These are phyloP conservation scores for Gallinago stenura DNA, from an alignment of 2,797 vertebrate genomes.

Conservation along the genomic window DNA sequence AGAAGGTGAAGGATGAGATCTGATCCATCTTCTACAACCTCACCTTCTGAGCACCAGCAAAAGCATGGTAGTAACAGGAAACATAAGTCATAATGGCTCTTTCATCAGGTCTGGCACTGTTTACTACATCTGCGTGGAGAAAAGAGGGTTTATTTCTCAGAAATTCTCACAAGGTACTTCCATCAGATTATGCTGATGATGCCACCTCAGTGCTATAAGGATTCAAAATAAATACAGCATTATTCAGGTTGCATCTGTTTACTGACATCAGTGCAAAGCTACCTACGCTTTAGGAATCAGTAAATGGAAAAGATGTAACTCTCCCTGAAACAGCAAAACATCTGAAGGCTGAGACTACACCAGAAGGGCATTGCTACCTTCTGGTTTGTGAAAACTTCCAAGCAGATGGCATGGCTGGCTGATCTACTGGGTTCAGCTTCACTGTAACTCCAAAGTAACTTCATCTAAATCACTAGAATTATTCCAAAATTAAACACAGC, in stretches of 20 bases:
- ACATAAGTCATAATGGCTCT: conserved; percentile 77
- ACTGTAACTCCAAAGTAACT: not conserved
- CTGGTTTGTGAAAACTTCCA: conserved; percentile 30
- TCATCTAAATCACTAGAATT: conserved; percentile 6
- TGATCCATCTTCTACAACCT: conserved; percentile 54
- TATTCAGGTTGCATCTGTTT: not conserved
- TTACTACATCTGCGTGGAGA: conserved; percentile 76
- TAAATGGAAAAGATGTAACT: not conserved
- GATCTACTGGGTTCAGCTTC: conserved; percentile 7
- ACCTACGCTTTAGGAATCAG: not conserved
- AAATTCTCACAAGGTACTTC: conserved; percentile 9
- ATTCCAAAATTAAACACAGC: conserved; percentile 3
- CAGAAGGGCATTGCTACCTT: not conserved
- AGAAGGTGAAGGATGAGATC: conserved; percentile 68
- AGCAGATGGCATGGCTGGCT: conserved; percentile 46
- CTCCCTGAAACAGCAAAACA: not conserved
- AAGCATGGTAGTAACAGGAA: conserved; percentile 79
- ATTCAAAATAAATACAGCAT: conserved; percentile 20
- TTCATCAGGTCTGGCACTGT: conserved; percentile 76
- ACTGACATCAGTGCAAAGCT: not conserved
- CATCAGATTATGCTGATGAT: not conserved
- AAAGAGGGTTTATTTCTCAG: conserved; percentile 67
- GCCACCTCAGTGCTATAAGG: not conserved
- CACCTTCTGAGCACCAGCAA: conserved; percentile 79
- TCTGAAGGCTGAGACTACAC: not conserved